These are phyloP conservation scores for Macaria liturata DNA, from an alignment of 2,888 invertebrate species.

Conservation along the genomic window DNA sequence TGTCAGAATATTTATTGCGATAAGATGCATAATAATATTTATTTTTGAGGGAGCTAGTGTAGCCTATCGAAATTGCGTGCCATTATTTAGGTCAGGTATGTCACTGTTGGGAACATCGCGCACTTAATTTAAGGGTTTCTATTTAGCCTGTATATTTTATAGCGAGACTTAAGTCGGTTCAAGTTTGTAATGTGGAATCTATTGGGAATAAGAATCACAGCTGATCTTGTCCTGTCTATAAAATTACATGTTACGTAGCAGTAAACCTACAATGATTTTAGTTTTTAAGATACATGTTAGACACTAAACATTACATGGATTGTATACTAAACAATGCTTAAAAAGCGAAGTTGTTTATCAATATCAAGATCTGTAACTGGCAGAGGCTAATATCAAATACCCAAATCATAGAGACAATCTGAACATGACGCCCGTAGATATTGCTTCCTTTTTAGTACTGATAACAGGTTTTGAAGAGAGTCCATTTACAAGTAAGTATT, in stretches of 20 bases:
- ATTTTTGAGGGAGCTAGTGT: constrained; percentile 21
- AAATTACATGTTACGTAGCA: no score
- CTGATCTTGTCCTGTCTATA: no score
- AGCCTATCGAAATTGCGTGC: constrained; percentile 48
- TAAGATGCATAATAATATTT: constrained; percentile 8
- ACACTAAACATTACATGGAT: no score
- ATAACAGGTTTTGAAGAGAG: neutral
- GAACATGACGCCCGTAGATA: constrained; percentile 4
- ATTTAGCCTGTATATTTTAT: no score
- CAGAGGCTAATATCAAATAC: constrained; percentile 12
- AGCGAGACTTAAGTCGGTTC: no score
- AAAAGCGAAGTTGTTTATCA: constrained; percentile 13
- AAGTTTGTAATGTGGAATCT: no score
- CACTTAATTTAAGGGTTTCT: constrained; percentile 13
- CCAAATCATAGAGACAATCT: constrained; percentile 4
- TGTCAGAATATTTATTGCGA: constrained; percentile 16
- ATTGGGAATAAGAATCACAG: no score
- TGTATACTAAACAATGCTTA: constrained; percentile 4
- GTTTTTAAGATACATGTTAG: no score
- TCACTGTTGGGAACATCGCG: constrained; percentile 31
- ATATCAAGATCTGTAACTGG: constrained; percentile 11
- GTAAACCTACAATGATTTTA: no score
- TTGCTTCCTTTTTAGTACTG: neutral
- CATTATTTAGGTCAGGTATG: constrained; percentile 42
- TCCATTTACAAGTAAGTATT: no score